Conservation (phyloP, 64 coral and sea anemone species). For the Dendrophyllia cribrosa region DNA sequence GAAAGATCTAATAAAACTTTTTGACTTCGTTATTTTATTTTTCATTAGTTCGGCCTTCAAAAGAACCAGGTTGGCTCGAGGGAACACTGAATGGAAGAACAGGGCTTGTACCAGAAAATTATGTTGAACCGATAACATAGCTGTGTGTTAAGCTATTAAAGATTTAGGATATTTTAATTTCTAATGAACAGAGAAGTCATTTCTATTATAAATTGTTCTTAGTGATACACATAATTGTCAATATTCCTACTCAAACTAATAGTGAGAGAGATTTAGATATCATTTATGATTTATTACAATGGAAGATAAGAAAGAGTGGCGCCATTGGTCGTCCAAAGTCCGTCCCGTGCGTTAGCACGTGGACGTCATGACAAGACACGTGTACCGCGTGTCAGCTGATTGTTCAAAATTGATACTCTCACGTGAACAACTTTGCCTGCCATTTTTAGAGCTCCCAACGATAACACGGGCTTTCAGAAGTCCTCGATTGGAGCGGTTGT, state of each 20-base stretch:
- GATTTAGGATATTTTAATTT: conserved; percentile 56
- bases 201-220: background rate
- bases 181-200: conserved; percentile 12
- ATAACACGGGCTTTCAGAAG: background rate
- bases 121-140: conserved; percentile 87
- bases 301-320: background rate
- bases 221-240: background rate
- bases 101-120: conserved; percentile 94
- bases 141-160: background rate
- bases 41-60: conserved; percentile 90
- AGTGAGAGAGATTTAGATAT: background rate
- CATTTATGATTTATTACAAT: background rate
- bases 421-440: background rate
- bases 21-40: background rate
- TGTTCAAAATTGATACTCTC: background rate
- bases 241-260: background rate
- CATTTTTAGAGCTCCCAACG: background rate
- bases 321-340: background rate
- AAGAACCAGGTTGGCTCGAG: conserved; percentile 98
- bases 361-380: background rate
- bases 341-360: background rate
- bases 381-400: background rate
- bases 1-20: no score
- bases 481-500: background rate
- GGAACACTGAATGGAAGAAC: conserved; percentile 95